Base-by-base conservation (phyloP, 92 coral and sea anemone species). In the Nematostella vectensis region DNA sequence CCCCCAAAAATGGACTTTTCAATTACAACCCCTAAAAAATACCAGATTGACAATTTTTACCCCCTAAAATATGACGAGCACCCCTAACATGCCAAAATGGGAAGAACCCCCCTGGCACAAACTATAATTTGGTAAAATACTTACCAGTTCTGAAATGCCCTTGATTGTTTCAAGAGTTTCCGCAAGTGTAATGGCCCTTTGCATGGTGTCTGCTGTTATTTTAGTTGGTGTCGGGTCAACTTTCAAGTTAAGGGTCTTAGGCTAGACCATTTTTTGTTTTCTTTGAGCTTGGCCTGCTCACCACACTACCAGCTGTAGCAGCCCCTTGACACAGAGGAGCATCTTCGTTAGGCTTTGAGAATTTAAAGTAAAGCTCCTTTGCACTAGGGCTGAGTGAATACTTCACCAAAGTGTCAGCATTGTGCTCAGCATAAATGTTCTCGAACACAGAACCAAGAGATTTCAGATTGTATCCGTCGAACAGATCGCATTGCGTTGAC, bases 281-380 rank as follows among this genome's bases (percentile, higher is more conserved):
- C 23, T 45, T 45, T 4, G 51, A 8, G 21, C 51, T 17, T 45
- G 51, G 51, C 23, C 4, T 4, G 4, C 11, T 4, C 18, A 45
- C 51, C 18, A 17, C 51, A 4, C 11, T 8, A 9, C 51, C 51
- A 45, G 18, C 51, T 36, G 42, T 36, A 4, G 51, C 51, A 45
- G 51, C 51, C 21, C 21, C 11, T 8, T 17, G 9, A 4, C 51
- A 4, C 20, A 56, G 22, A 1, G 9, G 25, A 6, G 44, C 63
- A 20, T 60, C 67, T 19, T 60, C 67, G 22, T 27, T 60, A 6
- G 67, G 56, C 27, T 60, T 63, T 11, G 54, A 25, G 0, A 11
- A 60, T 50, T 60, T 60, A 26, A 60, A 60, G 8, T 42, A 60
- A 23, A 60, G 55, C n/a, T 60, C 56, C 42, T 60, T 60, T 15